Base-by-base conservation (phyloP, 2,113 vertebrate genomes). In the Chitala chitala region DNA sequence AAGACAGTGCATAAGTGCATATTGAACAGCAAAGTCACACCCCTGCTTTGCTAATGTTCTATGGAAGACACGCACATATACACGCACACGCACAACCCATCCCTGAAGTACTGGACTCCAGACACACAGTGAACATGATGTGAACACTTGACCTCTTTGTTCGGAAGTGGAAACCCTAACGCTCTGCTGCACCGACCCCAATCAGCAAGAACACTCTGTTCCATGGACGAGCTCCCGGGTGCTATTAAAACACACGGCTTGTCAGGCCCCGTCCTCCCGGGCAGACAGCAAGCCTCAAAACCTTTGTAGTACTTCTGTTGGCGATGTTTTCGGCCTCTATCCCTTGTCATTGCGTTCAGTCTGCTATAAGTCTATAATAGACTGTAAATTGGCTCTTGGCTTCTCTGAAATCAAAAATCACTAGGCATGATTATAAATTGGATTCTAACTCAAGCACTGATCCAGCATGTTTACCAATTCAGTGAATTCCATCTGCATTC, bases 21-120 rank as follows among this genome's bases (percentile, higher is more conserved):
- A 54, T 65, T 17, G 33, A 51, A 51, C 53, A 33, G 17, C 36
- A 36, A 22, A 36, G 53, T 63, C 48, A 51, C 31, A 33, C 46
- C 48, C 24, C 13, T 50, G 46, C 36, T 73, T 38, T 44, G 24
- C 17, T 74, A 64, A 50, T 33, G 53, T 26, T 22, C 44, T 8
- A 5, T 74, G 71, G 55, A 31, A 70, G 68, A n/a, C n/a, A n/a
- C n/a, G 38, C 26, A 51, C 38, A 44, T 69, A 33, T 64, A n/a
- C n/a, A n/a, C n/a, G n/a, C n/a, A n/a, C n/a, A n/a, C n/a, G n/a
- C n/a, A n/a, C n/a, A n/a, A 24, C 1, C 64, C 5, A 26, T 48
- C 65, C 36, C 56, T 73, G 48, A 58, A 75, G 54, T 46, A 15
- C 53, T 44, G 48, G 69, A 76, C 79, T 76, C 75, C 81, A 44